Evolutionary conservation across 2,113 vertebrate species (phyloP).

Genomic region (Poeciliopsis prolifica): DNA sequence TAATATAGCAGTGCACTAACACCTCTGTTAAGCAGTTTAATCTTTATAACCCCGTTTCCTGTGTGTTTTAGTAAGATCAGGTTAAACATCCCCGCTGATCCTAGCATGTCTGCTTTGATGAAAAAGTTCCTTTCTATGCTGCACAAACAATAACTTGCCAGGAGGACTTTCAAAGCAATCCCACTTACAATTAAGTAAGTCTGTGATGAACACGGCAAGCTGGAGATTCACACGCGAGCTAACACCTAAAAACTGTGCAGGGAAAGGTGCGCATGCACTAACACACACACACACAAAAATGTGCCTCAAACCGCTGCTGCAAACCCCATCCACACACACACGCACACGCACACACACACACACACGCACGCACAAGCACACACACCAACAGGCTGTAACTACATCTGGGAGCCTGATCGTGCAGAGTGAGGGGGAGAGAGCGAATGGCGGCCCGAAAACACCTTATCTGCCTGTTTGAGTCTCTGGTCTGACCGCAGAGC

Average conservation of each 20-base stretch:
- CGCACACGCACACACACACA: constrained; percentile 11
- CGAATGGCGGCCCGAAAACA: constrained; percentile 67
- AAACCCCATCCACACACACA: constrained; percentile 28
- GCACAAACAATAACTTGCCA: constrained; percentile 45
- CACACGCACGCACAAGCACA: constrained; percentile 11
- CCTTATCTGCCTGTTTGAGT: constrained; percentile 82
- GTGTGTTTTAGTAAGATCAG: constrained; percentile 12
- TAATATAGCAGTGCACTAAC: constrained; percentile 21
- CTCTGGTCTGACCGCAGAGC: constrained; percentile 83
- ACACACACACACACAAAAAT: constrained; percentile 46
- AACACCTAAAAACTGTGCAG: constrained; percentile 51
- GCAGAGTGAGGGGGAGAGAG: constrained; percentile 42
- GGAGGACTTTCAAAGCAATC: constrained; percentile 48
- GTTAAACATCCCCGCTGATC: constrained; percentile 38
- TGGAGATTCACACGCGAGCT: constrained; percentile 62
- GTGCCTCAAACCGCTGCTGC: constrained; percentile 54
- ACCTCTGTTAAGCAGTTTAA: constrained; percentile 27
- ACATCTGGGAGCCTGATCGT: constrained; percentile 67
- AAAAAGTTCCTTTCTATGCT: constrained; percentile 40
- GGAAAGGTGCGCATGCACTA: constrained; percentile 54
- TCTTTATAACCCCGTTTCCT: constrained; percentile 27
- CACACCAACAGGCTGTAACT: constrained; percentile 63
- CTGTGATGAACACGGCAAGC: constrained; percentile 50
- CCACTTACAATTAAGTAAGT: constrained; percentile 33
- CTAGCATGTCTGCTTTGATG: constrained; percentile 40